phyloP scores from a whole-genome alignment of 1,140 invertebrate species.

The Drosophila asahinai region DNA sequence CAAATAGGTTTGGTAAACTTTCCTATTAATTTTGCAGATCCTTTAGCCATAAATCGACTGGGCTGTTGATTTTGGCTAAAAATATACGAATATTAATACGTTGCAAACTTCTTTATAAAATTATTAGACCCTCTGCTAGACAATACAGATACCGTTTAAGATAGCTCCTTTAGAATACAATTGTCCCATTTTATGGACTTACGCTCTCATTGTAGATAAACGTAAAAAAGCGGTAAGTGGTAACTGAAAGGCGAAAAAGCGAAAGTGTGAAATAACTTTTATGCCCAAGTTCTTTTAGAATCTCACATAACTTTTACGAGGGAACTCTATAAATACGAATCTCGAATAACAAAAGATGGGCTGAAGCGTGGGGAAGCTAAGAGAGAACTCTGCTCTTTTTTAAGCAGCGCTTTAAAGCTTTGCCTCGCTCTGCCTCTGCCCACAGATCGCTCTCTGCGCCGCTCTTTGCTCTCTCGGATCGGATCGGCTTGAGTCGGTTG shows the following conservation, averaged over 20 bases:
- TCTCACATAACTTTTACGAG: conserved; percentile 1
- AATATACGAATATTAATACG: background rate
- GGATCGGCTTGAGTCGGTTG: background rate
- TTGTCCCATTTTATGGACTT: conserved; percentile 5
- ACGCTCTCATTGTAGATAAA: background rate
- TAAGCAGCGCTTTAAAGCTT: conserved; percentile 1
- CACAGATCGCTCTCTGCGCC: background rate
- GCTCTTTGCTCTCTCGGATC: background rate
- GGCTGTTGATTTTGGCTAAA: background rate
- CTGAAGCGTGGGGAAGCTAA: conserved; percentile 2
- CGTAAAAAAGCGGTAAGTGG: background rate
- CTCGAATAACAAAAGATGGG: conserved; percentile 8
- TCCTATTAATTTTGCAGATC: background rate
- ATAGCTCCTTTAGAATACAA: no score
- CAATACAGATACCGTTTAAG: background rate
- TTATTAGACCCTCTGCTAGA: background rate
- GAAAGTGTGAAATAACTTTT: conserved; percentile 20
- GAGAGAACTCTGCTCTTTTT: background rate
- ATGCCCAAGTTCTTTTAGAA: background rate
- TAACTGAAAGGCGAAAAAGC: conserved; percentile 7
- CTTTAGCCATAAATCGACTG: background rate
- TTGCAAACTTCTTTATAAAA: background rate
- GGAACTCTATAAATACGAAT: background rate
- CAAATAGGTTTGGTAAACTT: no score
- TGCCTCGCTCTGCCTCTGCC: background rate